A percentile compares a stretch with the other conserved stretches of the same genome.
Conservation (phyloP, 2,888 invertebrate species). For the Drosophila mercatorum region DNA sequence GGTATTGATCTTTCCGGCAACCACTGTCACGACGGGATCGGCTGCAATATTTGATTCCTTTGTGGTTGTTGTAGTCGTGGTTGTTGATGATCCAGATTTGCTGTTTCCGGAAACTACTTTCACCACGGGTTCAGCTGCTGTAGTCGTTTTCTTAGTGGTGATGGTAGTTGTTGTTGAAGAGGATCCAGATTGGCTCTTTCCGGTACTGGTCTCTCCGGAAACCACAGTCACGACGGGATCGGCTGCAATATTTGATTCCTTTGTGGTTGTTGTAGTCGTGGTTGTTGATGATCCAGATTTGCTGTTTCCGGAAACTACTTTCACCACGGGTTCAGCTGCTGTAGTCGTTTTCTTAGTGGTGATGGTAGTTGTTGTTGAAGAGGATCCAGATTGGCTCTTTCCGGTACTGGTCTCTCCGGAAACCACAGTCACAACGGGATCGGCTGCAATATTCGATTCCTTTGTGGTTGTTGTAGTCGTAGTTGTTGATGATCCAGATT, state of each 20-base stretch:
- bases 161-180: background rate
- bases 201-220: background rate
- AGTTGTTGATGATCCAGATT: background rate
- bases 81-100: background rate
- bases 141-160: background rate
- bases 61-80: background rate
- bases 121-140: background rate
- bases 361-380: too few relatives aligned
- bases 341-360: too few relatives aligned
- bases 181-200: slow-evolving; percentile 1
- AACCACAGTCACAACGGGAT: too few relatives aligned
- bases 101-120: background rate
- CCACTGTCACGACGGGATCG: background rate
- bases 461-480: slow-evolving; percentile 2
- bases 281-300: slow-evolving; percentile 1
- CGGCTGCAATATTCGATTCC: too few relatives aligned
- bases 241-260: background rate
- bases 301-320: background rate
- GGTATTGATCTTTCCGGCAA: background rate
- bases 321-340: background rate
- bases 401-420: too few relatives aligned
- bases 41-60: background rate
- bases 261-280: slow-evolving; percentile 8
- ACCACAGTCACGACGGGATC: background rate
- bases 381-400: too few relatives aligned